phyloP scores from a whole-genome alignment of 2,113 vertebrate genomes.

The Elanus axillaris region DNA sequence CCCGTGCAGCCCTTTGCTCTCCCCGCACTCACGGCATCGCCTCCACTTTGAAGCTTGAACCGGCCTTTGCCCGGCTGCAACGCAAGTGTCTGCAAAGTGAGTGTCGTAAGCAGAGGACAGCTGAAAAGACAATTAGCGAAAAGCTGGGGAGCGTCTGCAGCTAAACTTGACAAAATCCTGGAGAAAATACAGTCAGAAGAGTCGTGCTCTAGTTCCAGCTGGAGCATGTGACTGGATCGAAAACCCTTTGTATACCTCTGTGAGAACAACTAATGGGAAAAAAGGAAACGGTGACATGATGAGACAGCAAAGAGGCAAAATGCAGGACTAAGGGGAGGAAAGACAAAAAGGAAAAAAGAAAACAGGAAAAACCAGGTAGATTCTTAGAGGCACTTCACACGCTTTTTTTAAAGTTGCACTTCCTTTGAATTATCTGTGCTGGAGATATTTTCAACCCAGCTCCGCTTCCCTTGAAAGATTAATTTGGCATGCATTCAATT shows the following conservation, averaged over 20 bases:
- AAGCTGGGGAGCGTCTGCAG: background rate
- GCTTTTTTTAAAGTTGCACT: conserved; percentile 2
- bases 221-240: background rate
- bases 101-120: background rate
- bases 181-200: background rate
- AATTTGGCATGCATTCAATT: background rate
- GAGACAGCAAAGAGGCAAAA: background rate
- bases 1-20: background rate
- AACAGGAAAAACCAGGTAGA: conserved; percentile 11
- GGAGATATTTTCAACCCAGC: conserved; percentile 6
- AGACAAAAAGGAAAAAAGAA: background rate
- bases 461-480: conserved; percentile 39
- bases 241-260: conserved; percentile 10
- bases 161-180: background rate
- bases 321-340: background rate
- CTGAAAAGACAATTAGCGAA: background rate
- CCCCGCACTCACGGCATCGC: background rate
- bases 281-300: background rate
- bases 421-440: conserved; percentile 26
- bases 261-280: background rate
- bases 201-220: background rate
- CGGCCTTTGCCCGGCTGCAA: background rate
- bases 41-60: background rate
- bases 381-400: conserved; percentile 20
- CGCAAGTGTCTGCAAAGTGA: accelerated